Base-by-base conservation (phyloP, 2,888 invertebrate species). In the Scaeva pyrastri region DNA sequence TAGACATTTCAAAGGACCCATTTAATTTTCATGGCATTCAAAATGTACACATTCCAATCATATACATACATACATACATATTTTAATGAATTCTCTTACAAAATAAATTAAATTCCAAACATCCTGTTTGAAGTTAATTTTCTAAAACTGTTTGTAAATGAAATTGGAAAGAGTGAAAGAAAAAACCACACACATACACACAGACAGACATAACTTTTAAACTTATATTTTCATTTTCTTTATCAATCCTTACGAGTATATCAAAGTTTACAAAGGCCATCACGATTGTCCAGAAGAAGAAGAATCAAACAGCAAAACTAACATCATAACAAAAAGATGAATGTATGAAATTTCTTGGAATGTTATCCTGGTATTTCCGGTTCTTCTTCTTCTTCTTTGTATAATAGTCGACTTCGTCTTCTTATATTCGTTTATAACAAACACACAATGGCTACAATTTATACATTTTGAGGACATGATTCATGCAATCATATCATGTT, bases 361-460 rank as follows among this genome's bases (percentile, higher is more conserved):
- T 41, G 10, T 21, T 41, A 39, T 62, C 41, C 60, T 23, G 23
- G 62, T 43, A 62, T 62, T 62, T 41, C 43, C 23, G 62, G 60
- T 41, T 62, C 41, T 62, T 14, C 11, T 43, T 23, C 26, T 26
- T 26, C 26, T 26, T 26, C 26, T 26, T 26, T 6, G 2, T 26
- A 2, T 26, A n/a, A n/a, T n/a, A n/a, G n/a, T 26, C 26, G 2
- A 4, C 26, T 26, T 26, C 26, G 2, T 26, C 31, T 31, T 31
- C 31, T 31, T 31, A 4, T 31, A 31, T 43, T 62, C 39, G 1
- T n/a, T 41, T 43, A n/a, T 62, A 62, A 43, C 23, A 62, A 62
- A 62, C 43, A 62, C 23, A 62, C 62, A 62, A 62, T 62, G 62
- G 62, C 7, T 62, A 62, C 62, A 62, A 62, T 62, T 62, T 62